These are phyloP conservation scores for Clitarchus hookeri DNA, from an alignment of 2,888 invertebrate genomes.

Conservation along the genomic window DNA sequence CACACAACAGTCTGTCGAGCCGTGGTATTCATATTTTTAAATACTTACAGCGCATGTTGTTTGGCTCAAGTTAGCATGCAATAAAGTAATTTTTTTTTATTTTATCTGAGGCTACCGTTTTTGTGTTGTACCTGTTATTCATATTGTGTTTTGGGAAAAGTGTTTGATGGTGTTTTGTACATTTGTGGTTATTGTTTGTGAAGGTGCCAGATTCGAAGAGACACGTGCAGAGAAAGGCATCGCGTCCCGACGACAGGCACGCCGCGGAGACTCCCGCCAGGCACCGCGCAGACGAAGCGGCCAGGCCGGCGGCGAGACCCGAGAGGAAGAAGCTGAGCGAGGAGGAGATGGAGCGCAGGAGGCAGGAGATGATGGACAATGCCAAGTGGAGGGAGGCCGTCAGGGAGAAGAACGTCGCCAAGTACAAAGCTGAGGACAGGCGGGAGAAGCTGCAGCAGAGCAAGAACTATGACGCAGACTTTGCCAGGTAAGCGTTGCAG, in stretches of 20 bases:
- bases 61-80: too few relatives aligned
- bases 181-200: not conserved
- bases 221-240: not conserved
- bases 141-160: too few relatives aligned
- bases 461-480: slow-evolving; percentile 52
- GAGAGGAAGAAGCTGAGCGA: slow-evolving; percentile 56
- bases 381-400: slow-evolving; percentile 60
- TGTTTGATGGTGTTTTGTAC: not conserved
- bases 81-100: too few relatives aligned
- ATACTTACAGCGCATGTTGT: too few relatives aligned
- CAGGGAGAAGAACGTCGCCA: slow-evolving; percentile 65
- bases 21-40: too few relatives aligned
- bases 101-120: too few relatives aligned
- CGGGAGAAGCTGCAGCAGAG: slow-evolving; percentile 56
- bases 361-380: slow-evolving; percentile 82
- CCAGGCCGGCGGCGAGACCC: slow-evolving; percentile 28
- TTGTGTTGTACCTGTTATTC: too few relatives aligned
- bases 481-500: slow-evolving; percentile 31
- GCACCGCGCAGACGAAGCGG: not conserved
- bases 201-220: slow-evolving; percentile 19
- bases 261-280: not conserved
- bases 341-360: slow-evolving; percentile 70
- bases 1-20: too few relatives aligned
- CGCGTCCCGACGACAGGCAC: not conserved
- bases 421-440: slow-evolving; percentile 64